Evolutionary conservation across 2,113 vertebrate genomes (phyloP).

Genomic region (Gallinago undulata): DNA sequence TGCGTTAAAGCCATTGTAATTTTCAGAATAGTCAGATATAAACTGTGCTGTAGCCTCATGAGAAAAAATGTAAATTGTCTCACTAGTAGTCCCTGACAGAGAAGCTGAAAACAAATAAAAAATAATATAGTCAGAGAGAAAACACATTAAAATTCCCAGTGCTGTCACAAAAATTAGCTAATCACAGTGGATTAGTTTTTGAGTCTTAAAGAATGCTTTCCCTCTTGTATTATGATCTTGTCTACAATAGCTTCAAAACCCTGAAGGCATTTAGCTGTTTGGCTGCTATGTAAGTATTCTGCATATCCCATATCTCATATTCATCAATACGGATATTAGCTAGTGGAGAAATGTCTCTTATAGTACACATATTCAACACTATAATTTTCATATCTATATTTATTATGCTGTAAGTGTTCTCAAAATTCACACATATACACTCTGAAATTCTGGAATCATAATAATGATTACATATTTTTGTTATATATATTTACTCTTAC

Average conservation of each 20-base stretch:
- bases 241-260: not conserved
- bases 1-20: slow-evolving; percentile 80
- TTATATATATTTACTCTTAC: not conserved
- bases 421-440: not conserved
- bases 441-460: not conserved
- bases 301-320: not conserved
- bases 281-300: not conserved
- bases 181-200: not conserved
- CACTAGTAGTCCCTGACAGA: slow-evolving; percentile 76
- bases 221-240: not conserved
- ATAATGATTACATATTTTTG: not conserved
- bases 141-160: not conserved
- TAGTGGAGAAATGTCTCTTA: not conserved
- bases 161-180: not conserved
- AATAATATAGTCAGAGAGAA: not conserved
- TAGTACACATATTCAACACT: not conserved
- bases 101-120: slow-evolving; percentile 73
- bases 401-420: not conserved
- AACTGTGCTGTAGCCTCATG: slow-evolving; percentile 84
- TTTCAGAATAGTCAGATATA: slow-evolving; percentile 69
- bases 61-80: slow-evolving; percentile 80
- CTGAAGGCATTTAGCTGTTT: not conserved
- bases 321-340: not conserved
- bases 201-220: not conserved
- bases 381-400: not conserved